Conservation (phyloP, 2,113 vertebrate species). For the Bujurquina vittata region DNA sequence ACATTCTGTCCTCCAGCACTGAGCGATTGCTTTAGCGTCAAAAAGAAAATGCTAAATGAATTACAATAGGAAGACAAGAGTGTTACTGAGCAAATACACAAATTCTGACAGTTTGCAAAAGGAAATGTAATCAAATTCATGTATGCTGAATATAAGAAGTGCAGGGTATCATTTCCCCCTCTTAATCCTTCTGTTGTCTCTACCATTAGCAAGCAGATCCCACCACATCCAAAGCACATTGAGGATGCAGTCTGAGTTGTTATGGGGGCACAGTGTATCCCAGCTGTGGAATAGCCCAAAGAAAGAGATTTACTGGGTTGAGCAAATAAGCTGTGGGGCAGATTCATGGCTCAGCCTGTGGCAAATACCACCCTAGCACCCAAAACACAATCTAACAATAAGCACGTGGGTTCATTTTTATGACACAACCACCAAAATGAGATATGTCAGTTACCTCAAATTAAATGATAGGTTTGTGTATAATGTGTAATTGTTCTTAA, state of each 20-base stretch:
- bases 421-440: conserved; percentile 4
- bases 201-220: conserved; percentile 15
- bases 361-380: conserved; percentile 30
- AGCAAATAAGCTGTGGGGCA: conserved; percentile 58
- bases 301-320: conserved; percentile 57
- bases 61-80: not conserved
- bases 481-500: not conserved
- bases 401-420: not conserved
- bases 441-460: not conserved
- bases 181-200: conserved; percentile 38
- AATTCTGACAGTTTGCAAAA: not conserved
- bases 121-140: not conserved
- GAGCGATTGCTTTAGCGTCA: not conserved
- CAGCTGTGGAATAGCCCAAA: conserved; percentile 39
- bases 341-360: conserved; percentile 49
- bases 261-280: conserved; percentile 39
- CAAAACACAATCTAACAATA: conserved; percentile 30
- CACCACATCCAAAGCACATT: not conserved
- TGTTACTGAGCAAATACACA: not conserved
- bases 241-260: conserved; percentile 25
- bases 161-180: not conserved
- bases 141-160: not conserved
- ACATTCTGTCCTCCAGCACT: not conserved
- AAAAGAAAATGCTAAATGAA: not conserved
- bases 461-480: conserved; percentile 5